Evolutionary conservation across 37 sponge, comb jelly and placozoan species (phyloP), one percentile per base, ranked within the genome.

Genomic region (Oscarella lobularis): DNA sequence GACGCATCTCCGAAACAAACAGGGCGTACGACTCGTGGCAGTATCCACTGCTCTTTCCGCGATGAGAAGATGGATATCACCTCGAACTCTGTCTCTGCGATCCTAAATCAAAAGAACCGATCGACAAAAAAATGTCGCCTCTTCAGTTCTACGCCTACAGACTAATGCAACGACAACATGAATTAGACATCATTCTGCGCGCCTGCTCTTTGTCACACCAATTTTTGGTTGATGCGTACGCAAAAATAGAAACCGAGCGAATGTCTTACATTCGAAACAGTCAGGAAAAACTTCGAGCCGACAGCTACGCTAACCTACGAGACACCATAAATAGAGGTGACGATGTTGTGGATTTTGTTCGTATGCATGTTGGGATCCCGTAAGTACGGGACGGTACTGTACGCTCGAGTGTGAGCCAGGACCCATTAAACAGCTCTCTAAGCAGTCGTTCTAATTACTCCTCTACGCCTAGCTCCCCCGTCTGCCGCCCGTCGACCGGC

Each of bases 181-280:
- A 73, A 30, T 41, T 73, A 30, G 31, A 76, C 31, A 3, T 9
- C 38, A 73, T 73, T 30, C 74, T 40, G 27, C 67, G 67, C 29
- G 30, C 75, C 38, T 31, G 76, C 48, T 72, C 36, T 3, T 66
- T 83, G 33, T 86, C 79, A 36, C 82, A 86, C 66, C 87, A 86
- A 33, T 77, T 78, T 67, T 41, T 77, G 27, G 87, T 86, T 6
- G 87, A 82, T 41, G 35, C 36, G 33, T 83, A 76, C 60, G 80
- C 73, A n/a, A 83, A 83, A 48, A 83, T 86, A 2, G 87, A 82
- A 36, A 65, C 82, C 67, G 86, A 77, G 38, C 75, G 85, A 1
- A 38, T 84, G 31, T 29, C 31, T 20, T 84, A 41, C 75, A 40
- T 85, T 32, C 39, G 78, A 39, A 32, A 40, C 1, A 72, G 76